These are phyloP conservation scores for Notolabrus celidotus DNA, from an alignment of 2,797 vertebrate species.

Conservation along the genomic window DNA sequence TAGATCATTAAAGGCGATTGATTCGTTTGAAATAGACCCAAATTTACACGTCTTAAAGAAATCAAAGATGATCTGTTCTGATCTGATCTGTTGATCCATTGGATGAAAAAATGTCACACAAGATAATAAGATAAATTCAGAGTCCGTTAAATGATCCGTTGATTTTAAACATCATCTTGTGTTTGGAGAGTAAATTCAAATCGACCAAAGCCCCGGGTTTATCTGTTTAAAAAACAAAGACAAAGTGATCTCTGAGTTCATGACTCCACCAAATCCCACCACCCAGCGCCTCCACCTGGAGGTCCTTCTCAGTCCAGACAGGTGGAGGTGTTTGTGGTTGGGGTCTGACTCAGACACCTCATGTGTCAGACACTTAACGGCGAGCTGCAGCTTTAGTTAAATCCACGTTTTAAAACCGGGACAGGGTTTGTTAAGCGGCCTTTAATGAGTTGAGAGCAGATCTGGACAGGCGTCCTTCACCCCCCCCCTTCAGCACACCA, in stretches of 20 bases:
- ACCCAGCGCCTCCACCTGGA: not conserved
- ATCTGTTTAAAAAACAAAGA: too few relatives aligned
- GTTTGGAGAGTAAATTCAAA: not conserved
- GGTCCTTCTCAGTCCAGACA: not conserved
- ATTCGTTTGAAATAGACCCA: not conserved
- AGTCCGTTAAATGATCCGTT: too few relatives aligned
- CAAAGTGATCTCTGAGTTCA: not conserved
- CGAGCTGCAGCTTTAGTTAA: conserved; percentile 45
- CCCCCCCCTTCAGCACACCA: not conserved
- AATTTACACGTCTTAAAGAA: too few relatives aligned
- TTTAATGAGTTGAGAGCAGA: conserved; percentile 54
- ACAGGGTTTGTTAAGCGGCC: conserved; percentile 38
- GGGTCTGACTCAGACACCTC: conserved; percentile 48
- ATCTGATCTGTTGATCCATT: too few relatives aligned
- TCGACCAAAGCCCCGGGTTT: too few relatives aligned
- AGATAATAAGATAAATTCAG: too few relatives aligned
- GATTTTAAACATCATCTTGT: too few relatives aligned
- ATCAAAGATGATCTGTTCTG: too few relatives aligned
- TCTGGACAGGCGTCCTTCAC: conserved; percentile 40
- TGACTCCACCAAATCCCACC: not conserved
- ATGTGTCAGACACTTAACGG: conserved; percentile 1
- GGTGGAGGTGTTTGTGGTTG: conserved; percentile 26
- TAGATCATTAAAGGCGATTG: not conserved
- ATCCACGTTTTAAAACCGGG: conserved; percentile 37
- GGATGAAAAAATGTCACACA: too few relatives aligned